A percentile compares a stretch with the other conserved stretches of the same genome.
Conservation (phyloP, 2,113 vertebrate species). For the Synchiropus splendidus region DNA sequence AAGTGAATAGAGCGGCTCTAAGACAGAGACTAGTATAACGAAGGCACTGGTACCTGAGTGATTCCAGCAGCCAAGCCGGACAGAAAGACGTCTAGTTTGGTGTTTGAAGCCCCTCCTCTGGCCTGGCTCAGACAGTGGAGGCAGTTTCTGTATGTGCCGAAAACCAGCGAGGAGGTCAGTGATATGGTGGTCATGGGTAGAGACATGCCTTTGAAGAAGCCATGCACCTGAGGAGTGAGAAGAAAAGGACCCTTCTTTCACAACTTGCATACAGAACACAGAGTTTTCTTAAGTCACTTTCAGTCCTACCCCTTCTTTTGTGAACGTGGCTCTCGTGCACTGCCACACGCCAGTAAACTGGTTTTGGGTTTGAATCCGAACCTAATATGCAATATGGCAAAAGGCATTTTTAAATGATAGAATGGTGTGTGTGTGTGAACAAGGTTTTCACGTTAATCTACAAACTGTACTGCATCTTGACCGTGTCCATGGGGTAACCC, state of each 20-base stretch:
- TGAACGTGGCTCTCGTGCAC: constrained; percentile 34
- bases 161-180: constrained; percentile 54
- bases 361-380: constrained; percentile 59
- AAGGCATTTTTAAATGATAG: too few relatives aligned
- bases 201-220: constrained; percentile 64
- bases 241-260: background rate
- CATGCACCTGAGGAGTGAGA: constrained; percentile 27
- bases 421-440: too few relatives aligned
- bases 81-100: constrained; percentile 47
- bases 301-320: constrained; percentile 53
- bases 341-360: constrained; percentile 58
- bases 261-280: background rate
- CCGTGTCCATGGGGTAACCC: constrained; percentile 58
- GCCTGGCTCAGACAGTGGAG: constrained; percentile 49
- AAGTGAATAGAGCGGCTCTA: too few relatives aligned
- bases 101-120: constrained; percentile 30
- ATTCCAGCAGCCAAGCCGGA: constrained; percentile 42
- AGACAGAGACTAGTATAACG: too few relatives aligned
- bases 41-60: constrained; percentile 37
- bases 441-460: too few relatives aligned
- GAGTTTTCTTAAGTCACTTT: background rate
- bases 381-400: constrained; percentile 24
- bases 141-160: constrained; percentile 58
- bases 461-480: constrained; percentile 50
- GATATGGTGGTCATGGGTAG: constrained; percentile 50